Evolutionary conservation across 2,888 invertebrate species (phyloP), one percentile per base, ranked within the genome.

Genomic region (Minunthozetes semirufus): DNA sequence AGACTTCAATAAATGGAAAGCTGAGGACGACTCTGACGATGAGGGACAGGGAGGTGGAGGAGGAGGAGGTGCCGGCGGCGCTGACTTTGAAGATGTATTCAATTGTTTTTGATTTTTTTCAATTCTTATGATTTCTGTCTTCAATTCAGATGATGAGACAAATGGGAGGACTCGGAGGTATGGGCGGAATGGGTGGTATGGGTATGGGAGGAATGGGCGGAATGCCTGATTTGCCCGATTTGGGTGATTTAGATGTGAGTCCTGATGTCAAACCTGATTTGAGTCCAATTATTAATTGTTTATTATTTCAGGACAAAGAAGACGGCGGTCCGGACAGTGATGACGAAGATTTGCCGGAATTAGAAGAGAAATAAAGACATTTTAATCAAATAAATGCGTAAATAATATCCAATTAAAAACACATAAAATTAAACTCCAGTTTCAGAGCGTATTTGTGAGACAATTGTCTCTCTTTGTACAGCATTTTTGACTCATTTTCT

Each of bases 1-100:
- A 80, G 97, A 98, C 83, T 99, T 98, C 83, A 92, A 93, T 83
- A 95, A 95, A 85, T 98, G 96, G 97, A 89, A 89, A 85, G 97
- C 97, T 85, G 97, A 98, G 84, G 93, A 93, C 81, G 96, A 96
- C 77, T 93, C 91, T 74, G 93, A 90, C 13, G 91, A 91, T 80
- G 94, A 93, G 27, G 76, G 72, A 22, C 61, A 48, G 79, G 87
- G 76, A 74, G 81, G 80, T 68, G 56, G 19, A 8, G 77, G 76
- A 59, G 79, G 80, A 68, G 56, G 19, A 19, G 33, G 33, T 33
- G 33, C 33, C 33, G 77, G 76, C 53, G 79, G 79, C 27, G 79
- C 78, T 61, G 88, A 89, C 81, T 84, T 89, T 77, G 88, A 88
- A 82, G 88, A 89, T 79, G 85, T 85, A 19, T 42, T 13, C 17